A percentile compares a stretch with the other conserved stretches of the same genome.
phyloP scores from a whole-genome alignment of 2,797 vertebrate genomes.

The Schizothorax lantsangensis region DNA sequence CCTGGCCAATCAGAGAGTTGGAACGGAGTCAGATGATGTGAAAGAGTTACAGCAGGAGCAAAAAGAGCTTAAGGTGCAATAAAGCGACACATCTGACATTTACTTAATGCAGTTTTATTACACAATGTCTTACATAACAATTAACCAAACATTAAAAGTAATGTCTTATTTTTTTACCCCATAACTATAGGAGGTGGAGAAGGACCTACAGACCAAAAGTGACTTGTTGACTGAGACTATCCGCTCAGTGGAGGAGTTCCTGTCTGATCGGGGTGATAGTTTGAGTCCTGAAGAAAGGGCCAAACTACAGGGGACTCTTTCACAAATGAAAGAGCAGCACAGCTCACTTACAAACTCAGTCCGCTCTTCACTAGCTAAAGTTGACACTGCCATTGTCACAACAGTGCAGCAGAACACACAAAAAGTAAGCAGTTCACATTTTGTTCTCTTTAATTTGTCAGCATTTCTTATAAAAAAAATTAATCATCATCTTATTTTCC shows the following conservation, averaged over 20 bases:
- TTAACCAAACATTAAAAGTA: too few species aligned
- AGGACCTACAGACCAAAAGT: conserved; percentile 81
- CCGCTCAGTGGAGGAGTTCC: conserved; percentile 87
- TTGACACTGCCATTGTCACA: conserved; percentile 84
- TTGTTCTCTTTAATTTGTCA: neutral
- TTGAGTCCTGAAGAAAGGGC: conserved; percentile 76
- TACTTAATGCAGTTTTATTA: neutral
- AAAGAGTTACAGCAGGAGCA: conserved; percentile 84
- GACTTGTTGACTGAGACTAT: conserved; percentile 81
- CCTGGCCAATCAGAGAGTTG: conserved; percentile 78
- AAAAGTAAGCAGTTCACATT: conserved; percentile 76
- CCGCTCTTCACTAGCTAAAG: conserved; percentile 79
- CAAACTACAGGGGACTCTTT: conserved; percentile 81
- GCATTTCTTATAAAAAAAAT: conserved; percentile 4
- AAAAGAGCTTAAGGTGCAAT: conserved; percentile 84
- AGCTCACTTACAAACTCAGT: conserved; percentile 80
- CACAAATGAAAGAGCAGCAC: conserved; percentile 87
- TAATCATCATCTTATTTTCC: neutral
- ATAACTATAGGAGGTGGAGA: conserved; percentile 85
- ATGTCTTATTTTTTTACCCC: neutral
- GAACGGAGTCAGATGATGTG: conserved; percentile 78
- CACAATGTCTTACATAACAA: neutral
- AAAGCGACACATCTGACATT: neutral
- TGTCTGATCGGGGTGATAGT: conserved; percentile 79
- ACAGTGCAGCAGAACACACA: conserved; percentile 92